These are phyloP conservation scores for Plusia festucae DNA, from an alignment of 2,888 invertebrate species.

Conservation along the genomic window DNA sequence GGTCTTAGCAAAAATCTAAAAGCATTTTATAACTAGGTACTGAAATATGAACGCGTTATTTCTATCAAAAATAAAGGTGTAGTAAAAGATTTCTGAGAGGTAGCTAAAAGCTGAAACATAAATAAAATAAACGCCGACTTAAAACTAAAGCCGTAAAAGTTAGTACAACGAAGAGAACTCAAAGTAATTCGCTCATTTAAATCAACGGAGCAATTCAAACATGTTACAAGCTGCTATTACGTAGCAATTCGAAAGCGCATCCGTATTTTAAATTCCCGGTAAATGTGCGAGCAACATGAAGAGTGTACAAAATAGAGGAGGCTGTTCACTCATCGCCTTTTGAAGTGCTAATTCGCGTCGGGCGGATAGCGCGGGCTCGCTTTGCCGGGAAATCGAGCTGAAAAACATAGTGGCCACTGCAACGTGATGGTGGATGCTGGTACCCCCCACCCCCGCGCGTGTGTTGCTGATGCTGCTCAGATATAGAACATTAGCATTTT, in stretches of 20 bases:
- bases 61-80: background rate
- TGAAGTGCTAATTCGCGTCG: constrained; percentile 60
- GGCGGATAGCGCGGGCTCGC: constrained; percentile 31
- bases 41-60: background rate
- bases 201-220: constrained; percentile 45
- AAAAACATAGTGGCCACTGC: constrained; percentile 44
- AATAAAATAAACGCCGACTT: background rate
- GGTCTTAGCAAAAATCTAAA: no score
- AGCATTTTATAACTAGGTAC: background rate
- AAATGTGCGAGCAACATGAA: constrained; percentile 53
- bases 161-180: constrained; percentile 2
- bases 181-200: constrained; percentile 49
- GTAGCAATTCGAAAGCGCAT: constrained; percentile 44
- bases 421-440: constrained; percentile 10
- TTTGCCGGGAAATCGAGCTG: constrained; percentile 54
- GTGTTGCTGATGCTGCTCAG: background rate
- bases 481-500: no score
- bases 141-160: background rate
- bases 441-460: background rate
- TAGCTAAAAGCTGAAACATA: background rate
- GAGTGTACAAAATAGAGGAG: constrained; percentile 49
- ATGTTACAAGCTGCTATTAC: constrained; percentile 38
- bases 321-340: constrained; percentile 51
- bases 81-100: background rate
- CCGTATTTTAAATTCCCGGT: constrained; percentile 53